Base-by-base conservation (phyloP, 2,797 vertebrate species). In the Macropus fuliginosus region DNA sequence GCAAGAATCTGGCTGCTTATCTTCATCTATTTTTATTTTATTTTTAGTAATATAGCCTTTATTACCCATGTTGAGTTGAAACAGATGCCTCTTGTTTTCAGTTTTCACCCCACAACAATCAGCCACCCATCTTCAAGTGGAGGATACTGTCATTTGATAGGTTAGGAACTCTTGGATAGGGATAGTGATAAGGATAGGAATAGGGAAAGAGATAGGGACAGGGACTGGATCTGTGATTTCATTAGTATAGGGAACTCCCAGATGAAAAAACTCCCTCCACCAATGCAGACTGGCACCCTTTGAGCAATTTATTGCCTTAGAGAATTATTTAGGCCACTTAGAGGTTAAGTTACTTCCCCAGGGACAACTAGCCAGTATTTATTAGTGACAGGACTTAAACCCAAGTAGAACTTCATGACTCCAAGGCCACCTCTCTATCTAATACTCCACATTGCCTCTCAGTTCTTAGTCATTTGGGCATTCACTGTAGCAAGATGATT, bases 41-140 rank as follows among this genome's bases (percentile, higher is more conserved):
- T 81, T 91, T 91, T 91, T 52, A 29, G 8, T 92, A 46, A 21
- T 92, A 0, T 56, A 28, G 93, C 62, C 18, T 87, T 46, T 54
- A 89, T 5, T 6, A 29, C 27, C 31, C 10, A 9, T 6, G 62
- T 52, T 92, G 89, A 92, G 94, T 96, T 92, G 55, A 95, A 57
- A n/a, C 57, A 96, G 56, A 55, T 54, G 56, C 34, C 56, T 97
- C 34, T 59, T 40, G 55, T 27, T 93, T 94, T 93, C 31, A 21
- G 1, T 92, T 92, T 81, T 95, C 24, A 31, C 91, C 31, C 8
- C 59, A 16, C 18, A 55, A 6, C 5, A 10, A 2, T 93, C 28
- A 57, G 46, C 54, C 62, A 50, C 24, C 18, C 46, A 55, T 57
- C 5, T 96, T 16, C 56, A 74, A 95, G 91, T 46, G 24, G 55